Percentiles rank a stretch among this genome's conserved stretches.
Evolutionary conservation across 2,113 vertebrate species (phyloP).

Genomic region (Apteryx owenii): DNA sequence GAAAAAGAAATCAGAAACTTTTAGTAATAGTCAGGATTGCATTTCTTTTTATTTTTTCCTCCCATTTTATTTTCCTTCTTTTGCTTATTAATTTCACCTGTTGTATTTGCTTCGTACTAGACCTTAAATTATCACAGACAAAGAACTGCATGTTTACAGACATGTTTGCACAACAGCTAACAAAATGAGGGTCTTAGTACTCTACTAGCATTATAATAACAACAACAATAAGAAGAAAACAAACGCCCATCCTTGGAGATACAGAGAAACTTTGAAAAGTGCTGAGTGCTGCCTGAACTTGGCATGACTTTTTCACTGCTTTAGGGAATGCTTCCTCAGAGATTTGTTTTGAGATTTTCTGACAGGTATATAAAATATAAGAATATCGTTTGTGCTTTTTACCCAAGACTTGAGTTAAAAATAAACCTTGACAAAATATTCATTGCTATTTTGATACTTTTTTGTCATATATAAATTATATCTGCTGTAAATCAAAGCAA

Average conservation of each 20-base stretch:
- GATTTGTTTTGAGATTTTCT: background rate
- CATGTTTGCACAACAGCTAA: background rate
- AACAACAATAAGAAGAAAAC: background rate
- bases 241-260: background rate
- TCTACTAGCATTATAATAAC: background rate
- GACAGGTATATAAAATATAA: background rate
- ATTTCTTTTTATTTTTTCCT: background rate
- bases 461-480: background rate
- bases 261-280: background rate
- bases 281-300: background rate
- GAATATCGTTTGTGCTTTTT: background rate
- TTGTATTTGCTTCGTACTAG: background rate
- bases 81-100: background rate
- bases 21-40: background rate
- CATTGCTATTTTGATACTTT: background rate
- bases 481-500: background rate
- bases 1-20: background rate
- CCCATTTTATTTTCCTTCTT: background rate
- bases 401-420: background rate
- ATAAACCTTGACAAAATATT: background rate
- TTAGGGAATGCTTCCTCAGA: background rate
- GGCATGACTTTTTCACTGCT: background rate
- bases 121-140: background rate
- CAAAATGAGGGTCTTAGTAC: background rate
- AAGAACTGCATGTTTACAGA: background rate